Evolutionary conservation across 2,797 vertebrate species (phyloP).

Genomic region (Tenualosa ilisha): DNA sequence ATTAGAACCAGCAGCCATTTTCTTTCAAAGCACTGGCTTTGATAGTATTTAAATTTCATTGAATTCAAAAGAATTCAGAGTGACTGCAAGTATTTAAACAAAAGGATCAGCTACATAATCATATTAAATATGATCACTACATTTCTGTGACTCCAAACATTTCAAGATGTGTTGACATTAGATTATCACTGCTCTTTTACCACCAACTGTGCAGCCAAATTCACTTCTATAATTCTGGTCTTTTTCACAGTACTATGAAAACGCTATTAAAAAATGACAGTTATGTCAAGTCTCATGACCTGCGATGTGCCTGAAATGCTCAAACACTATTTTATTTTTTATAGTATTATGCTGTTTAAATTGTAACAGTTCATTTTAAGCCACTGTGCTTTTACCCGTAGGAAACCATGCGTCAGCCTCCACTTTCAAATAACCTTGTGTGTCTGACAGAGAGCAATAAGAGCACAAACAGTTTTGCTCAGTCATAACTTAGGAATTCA

Average conservation of each 20-base stretch:
- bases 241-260: not conserved
- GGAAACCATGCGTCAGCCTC: not conserved
- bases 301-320: not conserved
- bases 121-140: not conserved
- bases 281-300: not conserved
- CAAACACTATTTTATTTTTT: not conserved
- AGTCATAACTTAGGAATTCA: not conserved
- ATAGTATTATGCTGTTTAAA: not conserved
- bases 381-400: not conserved
- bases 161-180: conserved; percentile 2
- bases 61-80: too few relatives aligned
- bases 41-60: not conserved
- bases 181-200: not conserved
- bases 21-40: not conserved
- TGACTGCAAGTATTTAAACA: not conserved
- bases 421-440: not conserved
- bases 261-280: not conserved
- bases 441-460: not conserved
- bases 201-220: not conserved
- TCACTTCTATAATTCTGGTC: not conserved
- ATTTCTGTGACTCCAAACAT: not conserved
- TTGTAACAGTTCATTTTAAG: not conserved
- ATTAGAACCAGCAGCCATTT: not conserved
- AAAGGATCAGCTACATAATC: not conserved
- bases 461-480: too few relatives aligned